phyloP scores from a whole-genome alignment of 2,113 vertebrate species.

The Gavialis gangeticus region DNA sequence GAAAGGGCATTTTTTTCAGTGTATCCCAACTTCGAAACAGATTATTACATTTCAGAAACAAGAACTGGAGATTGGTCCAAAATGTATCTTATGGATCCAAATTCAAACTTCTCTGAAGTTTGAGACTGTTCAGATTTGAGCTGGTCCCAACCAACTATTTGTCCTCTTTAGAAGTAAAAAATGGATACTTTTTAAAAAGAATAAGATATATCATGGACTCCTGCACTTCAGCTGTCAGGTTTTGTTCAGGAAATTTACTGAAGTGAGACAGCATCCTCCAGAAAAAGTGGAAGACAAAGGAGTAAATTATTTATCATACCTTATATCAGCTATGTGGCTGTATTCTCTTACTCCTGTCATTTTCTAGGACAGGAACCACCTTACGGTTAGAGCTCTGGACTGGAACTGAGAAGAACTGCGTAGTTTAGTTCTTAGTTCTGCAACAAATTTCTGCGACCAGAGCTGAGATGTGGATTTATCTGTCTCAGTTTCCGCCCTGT shows the following conservation, averaged over 20 bases:
- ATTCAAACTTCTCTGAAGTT: not conserved
- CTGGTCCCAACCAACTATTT: not conserved
- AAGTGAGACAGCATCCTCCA: not conserved
- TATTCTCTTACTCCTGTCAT: not conserved
- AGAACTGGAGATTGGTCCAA: not conserved
- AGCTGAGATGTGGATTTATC: not conserved
- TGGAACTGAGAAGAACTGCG: not conserved
- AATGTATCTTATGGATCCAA: not conserved
- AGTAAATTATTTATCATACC: not conserved
- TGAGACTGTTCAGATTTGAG: not conserved
- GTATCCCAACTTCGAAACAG: not conserved
- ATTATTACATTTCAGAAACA: not conserved
- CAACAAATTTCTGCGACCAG: not conserved
- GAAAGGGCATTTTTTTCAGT: not conserved
- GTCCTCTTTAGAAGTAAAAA: not conserved
- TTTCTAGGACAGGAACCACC: not conserved
- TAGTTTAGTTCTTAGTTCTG: not conserved
- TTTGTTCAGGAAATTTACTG: fast-evolving
- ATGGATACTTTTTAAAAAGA: not conserved
- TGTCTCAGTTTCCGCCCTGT: not conserved
- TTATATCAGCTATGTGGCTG: not conserved
- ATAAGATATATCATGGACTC: not conserved
- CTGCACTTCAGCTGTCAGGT: not conserved
- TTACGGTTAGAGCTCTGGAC: not conserved
- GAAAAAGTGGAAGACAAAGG: not conserved